Percentiles rank a stretch among this genome's conserved stretches.
Conservation (phyloP, 2,113 vertebrate genomes). For the Psammodynastes pulverulentus region DNA sequence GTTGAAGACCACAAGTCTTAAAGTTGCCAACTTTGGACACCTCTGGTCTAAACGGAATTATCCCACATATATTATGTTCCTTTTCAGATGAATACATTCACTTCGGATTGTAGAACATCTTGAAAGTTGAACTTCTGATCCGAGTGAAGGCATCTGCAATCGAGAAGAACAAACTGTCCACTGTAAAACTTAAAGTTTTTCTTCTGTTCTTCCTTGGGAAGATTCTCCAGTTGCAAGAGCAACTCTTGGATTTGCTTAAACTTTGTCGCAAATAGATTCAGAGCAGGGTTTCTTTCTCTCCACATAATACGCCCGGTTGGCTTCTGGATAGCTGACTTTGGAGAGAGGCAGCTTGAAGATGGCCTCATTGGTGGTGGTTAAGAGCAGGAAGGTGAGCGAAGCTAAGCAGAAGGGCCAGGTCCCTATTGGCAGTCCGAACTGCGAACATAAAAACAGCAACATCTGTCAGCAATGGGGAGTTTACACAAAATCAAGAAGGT, state of each 20-base stretch:
- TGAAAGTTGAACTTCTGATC: background rate
- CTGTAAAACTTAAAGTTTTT: fast-evolving
- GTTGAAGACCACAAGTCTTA: background rate
- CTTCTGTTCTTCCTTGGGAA: background rate
- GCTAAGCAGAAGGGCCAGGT: slow-evolving; percentile 98
- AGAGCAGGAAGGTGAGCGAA: slow-evolving; percentile 84
- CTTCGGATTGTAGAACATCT: background rate
- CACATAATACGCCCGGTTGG: slow-evolving; percentile 80
- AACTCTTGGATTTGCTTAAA: background rate
- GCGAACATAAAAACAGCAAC: background rate
- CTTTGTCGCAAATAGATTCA: slow-evolving; percentile 46
- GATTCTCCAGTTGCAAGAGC: no score
- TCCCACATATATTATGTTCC: background rate
- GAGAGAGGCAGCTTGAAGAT: slow-evolving; percentile 87
- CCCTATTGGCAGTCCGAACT: slow-evolving; percentile 90
- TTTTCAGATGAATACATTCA: background rate
- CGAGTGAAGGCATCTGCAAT: background rate
- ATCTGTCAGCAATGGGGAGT: background rate
- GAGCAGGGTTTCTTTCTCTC: slow-evolving; percentile 44
- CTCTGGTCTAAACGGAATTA: background rate
- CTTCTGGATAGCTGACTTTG: slow-evolving; percentile 90
- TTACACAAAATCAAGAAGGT: background rate
- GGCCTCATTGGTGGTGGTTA: slow-evolving; percentile 76
- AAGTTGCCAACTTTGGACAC: background rate
- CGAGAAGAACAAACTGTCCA: background rate